Percentiles rank a stretch among this genome's conserved stretches.
Evolutionary conservation across 2,888 invertebrate genomes (phyloP).

Genomic region (Torymus tubicola): DNA sequence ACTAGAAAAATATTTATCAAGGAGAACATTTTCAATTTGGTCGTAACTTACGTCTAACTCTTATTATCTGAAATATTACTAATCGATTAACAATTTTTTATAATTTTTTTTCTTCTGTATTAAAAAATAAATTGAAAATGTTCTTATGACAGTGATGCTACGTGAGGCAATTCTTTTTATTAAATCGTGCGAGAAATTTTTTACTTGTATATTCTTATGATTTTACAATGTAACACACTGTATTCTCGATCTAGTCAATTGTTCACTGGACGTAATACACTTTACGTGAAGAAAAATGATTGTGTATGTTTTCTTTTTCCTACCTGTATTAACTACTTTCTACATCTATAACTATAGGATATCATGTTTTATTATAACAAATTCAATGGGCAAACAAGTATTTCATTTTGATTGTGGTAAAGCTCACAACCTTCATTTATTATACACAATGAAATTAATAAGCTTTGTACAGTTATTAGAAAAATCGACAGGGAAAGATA

Average conservation of each 20-base stretch:
- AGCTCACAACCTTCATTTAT: conserved; percentile 58
- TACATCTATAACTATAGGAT: background rate
- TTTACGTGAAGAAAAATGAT: conserved; percentile 53
- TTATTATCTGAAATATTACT: conserved; percentile 18
- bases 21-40: conserved; percentile 42
- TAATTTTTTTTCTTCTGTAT: conserved; percentile 3
- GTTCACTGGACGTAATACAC: conserved; percentile 70
- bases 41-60: conserved; percentile 2
- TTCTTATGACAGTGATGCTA: conserved; percentile 33
- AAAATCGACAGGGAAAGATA: conserved; percentile 45
- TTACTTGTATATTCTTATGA: conserved; percentile 31
- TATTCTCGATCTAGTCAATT: conserved; percentile 72
- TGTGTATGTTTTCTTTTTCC: conserved; percentile 1
- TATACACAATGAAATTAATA: conserved; percentile 58
- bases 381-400: conserved; percentile 7
- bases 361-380: background rate
- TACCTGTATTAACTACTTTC: background rate
- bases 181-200: conserved; percentile 29
- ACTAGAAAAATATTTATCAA: conserved; percentile 44
- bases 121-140: conserved; percentile 43
- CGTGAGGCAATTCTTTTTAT: conserved; percentile 17
- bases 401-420: conserved; percentile 53
- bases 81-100: conserved; percentile 37
- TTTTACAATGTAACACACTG: conserved; percentile 49
- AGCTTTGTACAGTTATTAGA: conserved; percentile 59